Conservation (phyloP, 2,888 invertebrate genomes). For the Galerucella calmariensis region DNA sequence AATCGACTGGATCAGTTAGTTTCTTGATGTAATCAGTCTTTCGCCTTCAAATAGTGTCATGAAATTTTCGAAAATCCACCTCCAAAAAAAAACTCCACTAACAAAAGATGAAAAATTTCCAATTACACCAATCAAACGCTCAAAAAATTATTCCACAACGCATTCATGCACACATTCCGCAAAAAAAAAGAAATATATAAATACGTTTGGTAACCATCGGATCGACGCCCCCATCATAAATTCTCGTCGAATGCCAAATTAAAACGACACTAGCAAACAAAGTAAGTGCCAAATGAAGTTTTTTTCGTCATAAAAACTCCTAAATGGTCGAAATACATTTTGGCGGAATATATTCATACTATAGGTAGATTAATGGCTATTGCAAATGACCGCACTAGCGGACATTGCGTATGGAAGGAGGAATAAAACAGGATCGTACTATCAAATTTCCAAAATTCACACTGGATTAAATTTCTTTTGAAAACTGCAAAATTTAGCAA, state of each 20-base stretch:
- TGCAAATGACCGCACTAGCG: slow-evolving; percentile 50
- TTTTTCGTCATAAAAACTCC: slow-evolving; percentile 30
- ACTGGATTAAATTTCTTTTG: neutral
- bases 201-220: neutral
- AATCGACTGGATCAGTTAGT: no score
- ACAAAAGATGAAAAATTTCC: no score
- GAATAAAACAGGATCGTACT: neutral
- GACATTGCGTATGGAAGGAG: slow-evolving; percentile 9
- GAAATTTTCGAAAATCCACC: no score
- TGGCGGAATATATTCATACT: slow-evolving; percentile 39
- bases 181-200: neutral
- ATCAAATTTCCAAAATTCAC: neutral
- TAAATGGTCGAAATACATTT: slow-evolving; percentile 35
- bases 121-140: no score
- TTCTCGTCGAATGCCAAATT: slow-evolving; percentile 24
- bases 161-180: neutral
- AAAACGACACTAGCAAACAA: slow-evolving; percentile 32
- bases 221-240: slow-evolving; percentile 16
- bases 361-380: slow-evolving; percentile 49
- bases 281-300: slow-evolving; percentile 25
- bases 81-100: no score
- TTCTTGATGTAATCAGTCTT: no score
- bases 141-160: neutral
- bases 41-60: no score
- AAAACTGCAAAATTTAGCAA: no score